These are phyloP conservation scores for Nesoenas mayeri DNA, from an alignment of 2,113 vertebrate species.

Conservation along the genomic window DNA sequence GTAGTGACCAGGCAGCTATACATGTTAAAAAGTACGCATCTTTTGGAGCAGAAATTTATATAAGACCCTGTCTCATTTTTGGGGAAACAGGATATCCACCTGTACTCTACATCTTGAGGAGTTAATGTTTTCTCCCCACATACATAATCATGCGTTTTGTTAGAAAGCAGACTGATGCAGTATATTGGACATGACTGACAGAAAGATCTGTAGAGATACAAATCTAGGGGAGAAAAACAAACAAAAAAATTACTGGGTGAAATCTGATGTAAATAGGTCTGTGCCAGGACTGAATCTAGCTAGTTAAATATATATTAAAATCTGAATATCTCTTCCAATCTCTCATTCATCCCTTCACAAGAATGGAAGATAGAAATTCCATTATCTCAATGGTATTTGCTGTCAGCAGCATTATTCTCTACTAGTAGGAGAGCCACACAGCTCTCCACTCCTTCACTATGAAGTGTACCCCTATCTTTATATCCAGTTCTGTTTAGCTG, in stretches of 20 bases:
- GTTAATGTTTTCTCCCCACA: neutral
- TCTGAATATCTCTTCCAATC: conserved; percentile 9
- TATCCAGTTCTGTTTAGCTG: neutral
- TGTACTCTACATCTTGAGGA: neutral
- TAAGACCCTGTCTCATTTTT: no score
- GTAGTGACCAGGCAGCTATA: no score
- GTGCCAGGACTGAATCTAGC: neutral
- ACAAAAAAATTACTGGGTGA: neutral
- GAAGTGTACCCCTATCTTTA: conserved; percentile 1
- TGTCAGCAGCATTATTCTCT: conserved; percentile 10
- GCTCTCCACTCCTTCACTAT: neutral
- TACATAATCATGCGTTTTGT: neutral
- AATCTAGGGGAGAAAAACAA: neutral
- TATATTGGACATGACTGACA: rapidly evolving
- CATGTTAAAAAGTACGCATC: no score
- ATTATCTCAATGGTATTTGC: conserved; percentile 8
- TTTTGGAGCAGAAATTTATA: no score
- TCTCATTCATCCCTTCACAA: conserved; percentile 9
- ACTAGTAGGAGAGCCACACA: neutral
- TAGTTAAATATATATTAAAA: conserved; percentile 24
- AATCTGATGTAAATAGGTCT: neutral
- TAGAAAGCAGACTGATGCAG: neutral
- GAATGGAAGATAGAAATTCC: conserved; percentile 20
- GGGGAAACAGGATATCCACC: no score
- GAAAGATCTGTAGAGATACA: neutral